Evolutionary conservation across 2,888 invertebrate genomes (phyloP).

Genomic region (Tupiocoris notatus): DNA sequence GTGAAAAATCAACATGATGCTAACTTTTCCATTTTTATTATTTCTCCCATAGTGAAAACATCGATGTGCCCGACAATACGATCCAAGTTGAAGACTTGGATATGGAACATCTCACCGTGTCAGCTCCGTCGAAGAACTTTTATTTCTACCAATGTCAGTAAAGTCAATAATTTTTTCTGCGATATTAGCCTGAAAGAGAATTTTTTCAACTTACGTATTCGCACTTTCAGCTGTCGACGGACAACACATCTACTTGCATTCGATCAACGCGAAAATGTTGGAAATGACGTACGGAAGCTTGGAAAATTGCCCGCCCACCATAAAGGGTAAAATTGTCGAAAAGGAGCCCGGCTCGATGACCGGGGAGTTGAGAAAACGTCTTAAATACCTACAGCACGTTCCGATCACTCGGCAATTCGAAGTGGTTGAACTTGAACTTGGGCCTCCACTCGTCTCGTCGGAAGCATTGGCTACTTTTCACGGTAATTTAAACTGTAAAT

Average conservation of each 20-base stretch:
- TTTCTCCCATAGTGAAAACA: not conserved
- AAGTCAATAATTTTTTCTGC: too few relatives aligned
- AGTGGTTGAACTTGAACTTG: slow-evolving; percentile 81
- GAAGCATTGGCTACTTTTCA: slow-evolving; percentile 68
- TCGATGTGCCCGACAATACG: not conserved
- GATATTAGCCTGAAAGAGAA: too few relatives aligned
- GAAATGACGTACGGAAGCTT: slow-evolving; percentile 81
- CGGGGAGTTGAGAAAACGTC: slow-evolving; percentile 72
- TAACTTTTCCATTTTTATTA: not conserved
- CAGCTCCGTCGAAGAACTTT: slow-evolving; percentile 59
- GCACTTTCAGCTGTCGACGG: slow-evolving; percentile 73
- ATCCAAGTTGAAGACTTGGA: slow-evolving; percentile 33
- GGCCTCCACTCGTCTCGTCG: slow-evolving; percentile 67
- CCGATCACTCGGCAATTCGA: slow-evolving; percentile 89
- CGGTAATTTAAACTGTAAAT: slow-evolving; percentile 61
- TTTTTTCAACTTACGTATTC: too few relatives aligned
- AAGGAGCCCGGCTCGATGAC: slow-evolving; percentile 83
- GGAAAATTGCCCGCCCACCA: slow-evolving; percentile 69
- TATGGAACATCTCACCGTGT: slow-evolving; percentile 11
- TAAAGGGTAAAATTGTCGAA: slow-evolving; percentile 79
- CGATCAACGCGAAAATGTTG: slow-evolving; percentile 85
- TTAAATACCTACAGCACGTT: slow-evolving; percentile 79
- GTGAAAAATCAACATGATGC: too few relatives aligned
- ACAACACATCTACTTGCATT: slow-evolving; percentile 87
- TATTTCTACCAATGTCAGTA: slow-evolving; percentile 79